Evolutionary conservation across 35 echinoderm and acorn worm species (phyloP), one percentile per base, ranked within the genome.

Genomic region (Eucidaris tribuloides): DNA sequence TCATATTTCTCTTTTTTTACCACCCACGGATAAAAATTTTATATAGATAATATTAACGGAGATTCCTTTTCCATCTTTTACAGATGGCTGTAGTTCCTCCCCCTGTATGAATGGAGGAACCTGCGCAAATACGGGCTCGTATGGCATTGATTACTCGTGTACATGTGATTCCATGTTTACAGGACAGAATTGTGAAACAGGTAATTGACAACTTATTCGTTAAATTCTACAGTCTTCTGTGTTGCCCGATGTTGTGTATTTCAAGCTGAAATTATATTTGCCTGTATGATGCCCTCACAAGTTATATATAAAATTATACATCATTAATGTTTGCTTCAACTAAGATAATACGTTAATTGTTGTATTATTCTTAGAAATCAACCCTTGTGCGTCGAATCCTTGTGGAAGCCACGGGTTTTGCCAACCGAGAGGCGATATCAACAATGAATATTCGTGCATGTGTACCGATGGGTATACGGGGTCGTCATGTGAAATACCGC

Each of bases 121-220:
- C 11, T 74, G 68, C 44, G 37, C 34, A 7, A 74, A 36, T 74
- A 44, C 68, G 9, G 68, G 68, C 6, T 25, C 37, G 22, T 74
- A 41, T 74, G 68, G 35, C 1, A 27, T 24, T 33, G 35, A 44
- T 2, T 74, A 41, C 68, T 7, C 5, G 2, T 74, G 68, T 22
- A 7, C 36, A 0, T 74, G 68, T 44, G 11, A 27, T 74, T 2
- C 68, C 38, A 74, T 74, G 68, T 44, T 42, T 20, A 35, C 68
- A 24, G 68, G 68, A 42, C 9, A 33, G n/a, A 14, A 74, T 7
- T 74, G 68, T 25, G 68, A 74, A 44, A 74, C n/a, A 74, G 68
- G 68, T 74, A 44, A 74, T 33, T 17, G 15, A 15, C 11, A n/a
- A n/a, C n/a, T n/a, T n/a, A n/a, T n/a, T n/a, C n/a, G n/a, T n/a